These are phyloP conservation scores for Podargus strigoides DNA, from an alignment of 2,797 vertebrate genomes.

Conservation along the genomic window DNA sequence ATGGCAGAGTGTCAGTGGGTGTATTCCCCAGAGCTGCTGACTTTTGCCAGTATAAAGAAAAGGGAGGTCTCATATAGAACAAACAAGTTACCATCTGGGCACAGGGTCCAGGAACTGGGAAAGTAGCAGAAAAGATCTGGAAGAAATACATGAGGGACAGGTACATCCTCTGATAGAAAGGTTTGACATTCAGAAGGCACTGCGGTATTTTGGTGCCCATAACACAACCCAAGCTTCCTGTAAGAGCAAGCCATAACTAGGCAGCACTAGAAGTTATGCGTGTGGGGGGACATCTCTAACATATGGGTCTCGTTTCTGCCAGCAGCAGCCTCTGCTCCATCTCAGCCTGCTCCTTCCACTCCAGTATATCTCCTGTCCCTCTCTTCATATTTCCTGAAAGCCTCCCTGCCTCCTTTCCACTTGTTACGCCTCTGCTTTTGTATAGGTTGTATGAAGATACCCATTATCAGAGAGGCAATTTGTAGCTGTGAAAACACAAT, in stretches of 20 bases:
- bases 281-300: background rate
- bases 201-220: background rate
- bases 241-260: background rate
- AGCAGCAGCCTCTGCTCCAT: background rate
- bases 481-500: background rate
- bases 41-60: background rate
- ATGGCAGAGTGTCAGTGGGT: rapidly evolving
- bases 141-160: background rate
- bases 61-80: background rate
- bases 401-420: background rate
- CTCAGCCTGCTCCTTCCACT: background rate
- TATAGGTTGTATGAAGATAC: background rate
- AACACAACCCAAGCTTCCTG: background rate
- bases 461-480: background rate
- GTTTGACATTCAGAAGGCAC: background rate
- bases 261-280: background rate
- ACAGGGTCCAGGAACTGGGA: background rate
- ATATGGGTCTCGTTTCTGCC: background rate
- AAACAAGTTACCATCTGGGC: background rate
- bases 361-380: background rate
- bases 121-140: background rate
- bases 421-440: background rate
- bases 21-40: background rate
- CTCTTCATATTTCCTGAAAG: background rate
- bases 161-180: background rate